Conservation (phyloP, 1,140 invertebrate species). For the Macrotrachela quadricornifera region DNA sequence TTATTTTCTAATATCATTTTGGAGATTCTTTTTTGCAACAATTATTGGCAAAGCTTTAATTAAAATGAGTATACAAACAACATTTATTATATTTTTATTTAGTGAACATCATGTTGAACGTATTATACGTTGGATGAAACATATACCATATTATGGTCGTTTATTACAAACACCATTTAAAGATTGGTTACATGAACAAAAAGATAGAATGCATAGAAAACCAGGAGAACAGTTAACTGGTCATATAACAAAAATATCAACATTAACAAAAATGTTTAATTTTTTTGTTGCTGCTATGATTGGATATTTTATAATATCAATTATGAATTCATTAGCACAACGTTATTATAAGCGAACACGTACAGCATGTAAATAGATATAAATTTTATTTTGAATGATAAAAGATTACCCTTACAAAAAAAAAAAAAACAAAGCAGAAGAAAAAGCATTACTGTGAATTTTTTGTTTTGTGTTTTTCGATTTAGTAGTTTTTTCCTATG, state of each 20-base stretch:
- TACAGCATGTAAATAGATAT: too few species aligned
- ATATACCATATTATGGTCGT: slow-evolving; percentile 49
- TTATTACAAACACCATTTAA: slow-evolving; percentile 63
- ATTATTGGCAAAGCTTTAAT: slow-evolving; percentile 91
- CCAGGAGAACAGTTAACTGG: too few species aligned
- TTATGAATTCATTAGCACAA: slow-evolving; percentile 87
- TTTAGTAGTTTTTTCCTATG: too few species aligned
- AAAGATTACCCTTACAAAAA: too few species aligned
- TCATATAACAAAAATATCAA: too few species aligned
- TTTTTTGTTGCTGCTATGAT: slow-evolving; percentile 43
- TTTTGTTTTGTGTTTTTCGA: too few species aligned
- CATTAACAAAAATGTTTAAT: too few species aligned
- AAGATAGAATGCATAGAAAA: slow-evolving; percentile 49
- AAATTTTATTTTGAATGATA: too few species aligned
- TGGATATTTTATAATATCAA: slow-evolving; percentile 75
- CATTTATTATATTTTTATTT: slow-evolving; percentile 71
- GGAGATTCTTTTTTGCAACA: slow-evolving; percentile 98
- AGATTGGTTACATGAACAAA: slow-evolving; percentile 65
- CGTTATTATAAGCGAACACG: slow-evolving; percentile 43
- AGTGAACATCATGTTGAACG: slow-evolving; percentile 67
- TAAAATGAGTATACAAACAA: slow-evolving; percentile 87
- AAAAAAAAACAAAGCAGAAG: too few species aligned
- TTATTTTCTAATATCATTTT: slow-evolving; percentile 94
- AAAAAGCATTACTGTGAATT: too few species aligned
- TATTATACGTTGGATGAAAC: slow-evolving; percentile 44